Evolutionary conservation across 2,113 vertebrate genomes (phyloP).

Genomic region (Dermatemys mawii): DNA sequence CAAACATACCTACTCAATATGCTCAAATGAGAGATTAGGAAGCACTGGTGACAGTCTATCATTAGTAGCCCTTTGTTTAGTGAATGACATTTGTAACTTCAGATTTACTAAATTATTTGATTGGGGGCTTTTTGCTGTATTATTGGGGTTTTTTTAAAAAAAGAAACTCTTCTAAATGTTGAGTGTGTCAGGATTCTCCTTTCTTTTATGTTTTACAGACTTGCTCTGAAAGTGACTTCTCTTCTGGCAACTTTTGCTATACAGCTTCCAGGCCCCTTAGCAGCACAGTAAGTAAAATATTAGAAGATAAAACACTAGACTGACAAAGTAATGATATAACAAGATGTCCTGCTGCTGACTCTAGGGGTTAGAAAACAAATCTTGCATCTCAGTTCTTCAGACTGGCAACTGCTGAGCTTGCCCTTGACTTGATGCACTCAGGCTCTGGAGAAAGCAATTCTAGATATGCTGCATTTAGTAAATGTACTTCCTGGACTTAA

Average conservation of each 20-base stretch:
- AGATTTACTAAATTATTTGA: background rate
- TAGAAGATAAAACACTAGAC: background rate
- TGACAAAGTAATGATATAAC: background rate
- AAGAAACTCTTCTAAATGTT: background rate
- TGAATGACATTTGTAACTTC: background rate
- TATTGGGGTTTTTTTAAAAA: background rate
- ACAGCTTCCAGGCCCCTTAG: background rate
- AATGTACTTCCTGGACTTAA: background rate
- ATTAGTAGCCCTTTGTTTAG: background rate
- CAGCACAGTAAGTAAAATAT: background rate
- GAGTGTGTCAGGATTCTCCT: background rate
- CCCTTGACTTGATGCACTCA: background rate
- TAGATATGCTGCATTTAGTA: background rate
- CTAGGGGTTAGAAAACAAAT: background rate
- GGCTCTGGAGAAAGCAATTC: background rate
- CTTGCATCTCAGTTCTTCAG: background rate
- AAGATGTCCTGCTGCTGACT: background rate
- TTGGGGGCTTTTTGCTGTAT: background rate
- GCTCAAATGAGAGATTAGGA: background rate
- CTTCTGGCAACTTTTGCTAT: background rate
- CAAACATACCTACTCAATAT: background rate
- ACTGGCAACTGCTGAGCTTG: background rate
- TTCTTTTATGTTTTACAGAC: background rate
- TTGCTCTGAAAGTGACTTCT: background rate
- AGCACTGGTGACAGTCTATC: background rate